phyloP scores from a whole-genome alignment of 1,140 invertebrate genomes.

The Oncopeltus fasciatus region DNA sequence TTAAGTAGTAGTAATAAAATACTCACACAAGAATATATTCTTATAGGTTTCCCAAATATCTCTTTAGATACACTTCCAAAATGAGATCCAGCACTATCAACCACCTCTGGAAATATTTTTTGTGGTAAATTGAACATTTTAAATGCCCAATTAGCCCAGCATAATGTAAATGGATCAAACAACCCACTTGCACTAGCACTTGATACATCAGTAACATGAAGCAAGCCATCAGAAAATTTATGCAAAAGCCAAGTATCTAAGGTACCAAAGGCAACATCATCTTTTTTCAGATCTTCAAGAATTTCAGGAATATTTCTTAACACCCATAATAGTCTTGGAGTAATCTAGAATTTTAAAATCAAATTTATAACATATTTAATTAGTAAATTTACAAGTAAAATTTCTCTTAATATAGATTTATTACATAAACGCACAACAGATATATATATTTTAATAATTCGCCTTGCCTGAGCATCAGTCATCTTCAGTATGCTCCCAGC shows the following conservation, averaged over 20 bases:
- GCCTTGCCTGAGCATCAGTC: constrained; percentile 59
- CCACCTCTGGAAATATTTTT: constrained; percentile 63
- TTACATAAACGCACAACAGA: neutral
- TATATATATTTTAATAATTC: neutral
- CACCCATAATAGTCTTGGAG: constrained; percentile 60
- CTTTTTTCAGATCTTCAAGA: constrained; percentile 39
- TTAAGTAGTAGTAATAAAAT: too few species aligned
- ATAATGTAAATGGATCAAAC: constrained; percentile 78
- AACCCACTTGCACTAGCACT: constrained; percentile 81
- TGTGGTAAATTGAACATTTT: constrained; percentile 54
- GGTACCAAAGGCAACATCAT: constrained; percentile 70
- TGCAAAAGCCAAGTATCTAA: constrained; percentile 87
- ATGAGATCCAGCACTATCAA: constrained; percentile 54
- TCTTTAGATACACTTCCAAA: constrained; percentile 49
- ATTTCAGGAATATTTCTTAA: constrained; percentile 54
- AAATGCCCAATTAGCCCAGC: constrained; percentile 59
- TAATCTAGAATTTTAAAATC: constrained; percentile 41
- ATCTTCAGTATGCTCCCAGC: constrained; percentile 64
- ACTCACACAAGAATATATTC: constrained; percentile 62
- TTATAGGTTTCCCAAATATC: constrained; percentile 61
- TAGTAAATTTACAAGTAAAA: neutral
- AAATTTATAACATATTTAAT: neutral
- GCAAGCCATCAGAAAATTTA: constrained; percentile 42
- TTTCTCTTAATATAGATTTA: neutral
- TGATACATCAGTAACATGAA: constrained; percentile 73